Evolutionary conservation across 2,113 vertebrate species (phyloP), one percentile per base, ranked within the genome.

Genomic region (Condylura cristata): DNA sequence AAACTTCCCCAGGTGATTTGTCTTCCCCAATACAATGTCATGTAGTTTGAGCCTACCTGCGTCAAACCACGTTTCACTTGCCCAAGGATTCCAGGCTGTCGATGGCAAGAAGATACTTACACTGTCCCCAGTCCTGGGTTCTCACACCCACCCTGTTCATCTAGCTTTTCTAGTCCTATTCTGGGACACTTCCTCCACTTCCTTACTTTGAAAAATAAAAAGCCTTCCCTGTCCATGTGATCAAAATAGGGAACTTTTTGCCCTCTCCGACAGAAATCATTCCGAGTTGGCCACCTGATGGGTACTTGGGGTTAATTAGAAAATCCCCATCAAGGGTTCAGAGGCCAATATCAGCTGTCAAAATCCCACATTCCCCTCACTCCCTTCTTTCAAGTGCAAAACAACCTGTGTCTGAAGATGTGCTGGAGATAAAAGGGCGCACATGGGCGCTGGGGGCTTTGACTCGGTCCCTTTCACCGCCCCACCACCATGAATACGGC

Each of bases 371-470:
- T 98, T 98, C 97, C 94, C 97, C 95, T 95, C 97, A 97, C 97
- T 98, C 96, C 97, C 97, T 97, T 98, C 98, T 98, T 99, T 99
- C 98, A 99, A 98, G 98, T 99, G 99, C 98, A 99, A 99, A 98
- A 97, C 98, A 98, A 98, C 98, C 98, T 98, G 98, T 98, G 98
- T 98, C 98, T 98, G 97, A 98, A 98, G 98, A 98, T 98, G 98
- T 97, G 98, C 96, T 80, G 63, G 97, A 98, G 98, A 99, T 99
- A 98, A 98, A 98, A 98, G 98, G 98, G 96, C 97, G 97, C 97
- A 97, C 97, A 98, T 97, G 96, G 96, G 97, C 97, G 95, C 97
- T 93, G 97, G 98, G 98, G 98, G 97, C 98, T 98, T 98, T 98
- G 97, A 97, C 98, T 97, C 96, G 89, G 96, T 96, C 97, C 98